Conservation (phyloP, 2,113 vertebrate species). For the Platichthys flesus region DNA sequence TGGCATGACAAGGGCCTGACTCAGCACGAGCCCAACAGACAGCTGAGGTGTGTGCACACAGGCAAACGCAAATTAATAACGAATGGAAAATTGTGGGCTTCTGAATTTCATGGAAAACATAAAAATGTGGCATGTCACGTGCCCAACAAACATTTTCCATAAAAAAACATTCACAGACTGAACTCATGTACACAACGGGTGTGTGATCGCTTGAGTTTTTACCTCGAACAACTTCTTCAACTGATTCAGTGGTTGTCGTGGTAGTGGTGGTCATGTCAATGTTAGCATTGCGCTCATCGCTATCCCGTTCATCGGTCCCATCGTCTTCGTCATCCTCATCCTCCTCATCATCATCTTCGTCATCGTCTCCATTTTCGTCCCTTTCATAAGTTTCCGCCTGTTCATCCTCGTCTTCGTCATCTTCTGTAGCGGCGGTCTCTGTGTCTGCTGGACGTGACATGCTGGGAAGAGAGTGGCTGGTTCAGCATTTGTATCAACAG, state of each 20-base stretch:
- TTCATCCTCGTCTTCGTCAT: conserved; percentile 74
- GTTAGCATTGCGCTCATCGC: conserved; percentile 88
- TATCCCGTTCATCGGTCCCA: conserved; percentile 85
- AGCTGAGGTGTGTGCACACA: conserved; percentile 83
- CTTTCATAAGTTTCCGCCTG: conserved; percentile 80
- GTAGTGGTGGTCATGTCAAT: conserved; percentile 95
- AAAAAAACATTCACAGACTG: neutral
- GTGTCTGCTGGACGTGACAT: conserved; percentile 60
- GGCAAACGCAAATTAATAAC: conserved; percentile 26
- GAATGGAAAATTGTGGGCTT: conserved; percentile 10
- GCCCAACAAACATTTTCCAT: neutral
- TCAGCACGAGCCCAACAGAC: conserved; percentile 96
- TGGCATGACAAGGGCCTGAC: conserved; percentile 92
- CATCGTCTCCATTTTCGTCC: conserved; percentile 85
- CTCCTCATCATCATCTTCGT: conserved; percentile 67
- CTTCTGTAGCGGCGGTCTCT: conserved; percentile 69
- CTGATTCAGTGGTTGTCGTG: conserved; percentile 95
- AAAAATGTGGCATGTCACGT: neutral
- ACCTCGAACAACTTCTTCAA: conserved; percentile 98
- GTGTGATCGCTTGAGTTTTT: conserved; percentile 37
- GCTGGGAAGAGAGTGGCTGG: conserved; percentile 32
- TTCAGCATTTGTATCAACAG: conserved; percentile 5
- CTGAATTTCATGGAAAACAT: conserved; percentile 18
- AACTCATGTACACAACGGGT: neutral
- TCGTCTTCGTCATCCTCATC: conserved; percentile 84